Conservation (phyloP, 2,797 vertebrate genomes). For the Buphagus erythrorhynchus region DNA sequence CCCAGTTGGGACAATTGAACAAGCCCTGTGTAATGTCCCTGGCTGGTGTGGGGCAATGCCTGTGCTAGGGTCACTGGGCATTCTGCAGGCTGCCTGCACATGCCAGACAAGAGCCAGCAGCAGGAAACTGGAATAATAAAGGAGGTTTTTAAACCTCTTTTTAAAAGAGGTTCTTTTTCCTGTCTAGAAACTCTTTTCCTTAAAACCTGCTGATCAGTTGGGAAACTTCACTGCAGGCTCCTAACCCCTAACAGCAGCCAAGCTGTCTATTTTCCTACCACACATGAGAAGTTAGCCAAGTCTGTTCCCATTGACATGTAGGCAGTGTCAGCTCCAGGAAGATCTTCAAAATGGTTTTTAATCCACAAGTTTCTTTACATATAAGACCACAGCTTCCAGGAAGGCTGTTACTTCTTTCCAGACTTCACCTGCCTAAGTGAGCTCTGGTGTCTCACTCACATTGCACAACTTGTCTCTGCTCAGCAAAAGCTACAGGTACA, state of each 20-base stretch:
- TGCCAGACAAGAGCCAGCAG: neutral
- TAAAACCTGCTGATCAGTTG: neutral
- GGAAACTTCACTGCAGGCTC: neutral
- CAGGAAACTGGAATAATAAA: neutral
- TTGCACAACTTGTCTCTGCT: neutral
- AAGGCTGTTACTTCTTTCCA: neutral
- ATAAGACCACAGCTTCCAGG: neutral
- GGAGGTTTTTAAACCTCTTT: neutral
- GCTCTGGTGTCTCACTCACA: neutral
- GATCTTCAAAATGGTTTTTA: neutral
- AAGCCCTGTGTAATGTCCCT: neutral
- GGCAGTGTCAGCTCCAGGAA: neutral
- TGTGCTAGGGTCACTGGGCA: neutral
- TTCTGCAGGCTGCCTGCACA: neutral
- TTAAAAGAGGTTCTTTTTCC: neutral
- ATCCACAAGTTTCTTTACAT: neutral
- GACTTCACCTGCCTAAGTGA: neutral
- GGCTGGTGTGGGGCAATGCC: neutral
- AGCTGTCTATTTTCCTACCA: neutral
- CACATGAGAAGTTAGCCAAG: neutral
- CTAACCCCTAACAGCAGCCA: neutral
- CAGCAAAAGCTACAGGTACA: neutral
- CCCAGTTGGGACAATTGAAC: neutral
- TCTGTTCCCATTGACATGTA: neutral
- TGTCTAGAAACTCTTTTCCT: neutral